Base-by-base conservation (phyloP, 2,113 vertebrate genomes). In the Clupea harengus region DNA sequence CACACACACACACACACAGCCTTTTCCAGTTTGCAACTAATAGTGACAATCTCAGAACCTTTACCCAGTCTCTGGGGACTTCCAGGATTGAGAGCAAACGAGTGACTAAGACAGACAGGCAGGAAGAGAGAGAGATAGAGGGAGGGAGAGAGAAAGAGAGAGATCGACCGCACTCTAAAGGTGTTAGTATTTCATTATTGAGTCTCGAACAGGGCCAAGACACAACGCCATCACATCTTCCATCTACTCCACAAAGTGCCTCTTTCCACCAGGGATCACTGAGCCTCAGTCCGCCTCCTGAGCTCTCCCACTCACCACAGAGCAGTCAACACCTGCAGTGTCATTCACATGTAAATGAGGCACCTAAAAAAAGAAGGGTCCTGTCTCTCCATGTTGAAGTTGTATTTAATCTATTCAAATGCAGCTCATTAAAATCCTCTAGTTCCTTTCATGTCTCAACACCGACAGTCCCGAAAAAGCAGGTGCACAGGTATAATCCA, bases 181-280 rank as follows among this genome's bases (percentile, higher is more conserved):
- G 28, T 78, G 72, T 78, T 78, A 78, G 72, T 44, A 44, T 78
- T 78, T 78, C 72, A 78, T 78, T 78, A 78, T 78, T 78, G 72
- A 78, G 72, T 78, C 28, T 78, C 28, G 28, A 32, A 10, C 25
- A 39, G 72, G 72, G 72, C 72, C 28, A 2, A 32, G 72, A 13
- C 32, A 39, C 72, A 28, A 78, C 2, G 28, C 8, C 72, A 78
- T 78, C 72, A 78, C 72, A 78, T 18, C 13, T 11, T 15, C 72
- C 72, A 78, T 32, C 72, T 78, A 39, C 72, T 78, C 28, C 72
- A 78, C 72, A 78, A 39, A 67, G 10, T 67, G 72, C 72, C 10
- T 78, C 28, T 6, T 11, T 32, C 72, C 10, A 5, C 28, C 9
- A 4, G 11, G 28, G 32, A 78, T 32, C 28, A 20, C 10, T 15